Evolutionary conservation across 1,140 invertebrate species (phyloP).

Genomic region (Drosophila grimshawi): DNA sequence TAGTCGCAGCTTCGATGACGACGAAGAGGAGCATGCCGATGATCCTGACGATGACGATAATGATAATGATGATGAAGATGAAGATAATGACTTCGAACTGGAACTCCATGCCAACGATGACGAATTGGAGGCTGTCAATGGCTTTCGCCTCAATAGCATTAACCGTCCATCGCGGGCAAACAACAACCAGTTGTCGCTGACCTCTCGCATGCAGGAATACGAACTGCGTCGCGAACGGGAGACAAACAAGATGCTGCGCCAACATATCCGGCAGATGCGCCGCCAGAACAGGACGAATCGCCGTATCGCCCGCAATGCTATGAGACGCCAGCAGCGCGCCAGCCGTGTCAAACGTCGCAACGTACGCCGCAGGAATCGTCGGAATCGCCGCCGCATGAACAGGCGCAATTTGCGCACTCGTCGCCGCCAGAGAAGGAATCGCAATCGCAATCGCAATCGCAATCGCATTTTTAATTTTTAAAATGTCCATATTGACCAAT

Average conservation of each 20-base stretch:
- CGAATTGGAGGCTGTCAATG: not conserved
- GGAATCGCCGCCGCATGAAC: not conserved
- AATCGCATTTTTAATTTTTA: constrained; percentile 18
- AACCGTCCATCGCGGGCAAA: not conserved
- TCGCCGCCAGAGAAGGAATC: constrained; percentile 43
- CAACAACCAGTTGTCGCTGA: not conserved
- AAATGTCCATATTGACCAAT: not conserved
- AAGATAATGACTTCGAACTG: constrained; percentile 8
- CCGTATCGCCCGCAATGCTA: not conserved
- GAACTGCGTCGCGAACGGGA: constrained; percentile 61
- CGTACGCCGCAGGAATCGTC: too few species aligned
- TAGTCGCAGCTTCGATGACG: not conserved
- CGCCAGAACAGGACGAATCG: not conserved
- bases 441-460: constrained; percentile 29
- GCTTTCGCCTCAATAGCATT: constrained; percentile 9
- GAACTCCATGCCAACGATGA: constrained; percentile 20
- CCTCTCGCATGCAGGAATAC: constrained; percentile 26
- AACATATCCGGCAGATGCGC: constrained; percentile 14
- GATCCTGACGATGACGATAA: constrained; percentile 16
- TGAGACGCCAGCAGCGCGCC: not conserved
- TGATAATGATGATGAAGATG: constrained; percentile 3
- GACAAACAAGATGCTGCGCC: constrained; percentile 33
- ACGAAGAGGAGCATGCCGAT: constrained; percentile 21
- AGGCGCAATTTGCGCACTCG: constrained; percentile 10
- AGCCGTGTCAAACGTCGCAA: too few species aligned